Conservation (phyloP, 2,888 invertebrate species). For the Kryphioiulus occultus region DNA sequence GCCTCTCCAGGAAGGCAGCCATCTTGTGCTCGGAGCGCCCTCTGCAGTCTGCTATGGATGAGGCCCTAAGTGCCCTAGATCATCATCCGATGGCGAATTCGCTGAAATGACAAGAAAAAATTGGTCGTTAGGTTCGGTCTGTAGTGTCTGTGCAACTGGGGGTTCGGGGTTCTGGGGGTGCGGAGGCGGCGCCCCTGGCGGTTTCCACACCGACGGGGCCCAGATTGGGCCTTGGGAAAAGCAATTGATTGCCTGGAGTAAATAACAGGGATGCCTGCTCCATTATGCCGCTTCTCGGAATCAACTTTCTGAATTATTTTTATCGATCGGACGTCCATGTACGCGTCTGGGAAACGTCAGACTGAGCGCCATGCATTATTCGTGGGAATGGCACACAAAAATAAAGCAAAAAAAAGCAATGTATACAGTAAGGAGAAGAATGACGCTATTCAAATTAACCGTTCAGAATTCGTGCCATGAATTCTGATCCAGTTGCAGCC, state of each 20-base stretch:
- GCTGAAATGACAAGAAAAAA: neutral
- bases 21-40: neutral
- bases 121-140: neutral
- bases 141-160: neutral
- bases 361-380: neutral
- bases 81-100: neutral
- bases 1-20: neutral
- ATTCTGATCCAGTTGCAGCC: neutral
- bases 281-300: constrained; percentile 27
- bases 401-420: neutral
- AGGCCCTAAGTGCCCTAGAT: neutral
- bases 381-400: neutral
- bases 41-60: neutral
- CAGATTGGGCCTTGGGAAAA: neutral
- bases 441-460: neutral
- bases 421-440: neutral
- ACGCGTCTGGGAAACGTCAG: neutral
- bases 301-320: constrained; percentile 37
- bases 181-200: no score
- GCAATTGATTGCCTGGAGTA: neutral
- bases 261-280: neutral
- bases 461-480: neutral
- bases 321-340: neutral
- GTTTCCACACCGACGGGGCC: no score
- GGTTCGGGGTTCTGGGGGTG: no score